These are phyloP conservation scores for Australoheros facetus DNA, from an alignment of 2,797 vertebrate species.

Conservation along the genomic window DNA sequence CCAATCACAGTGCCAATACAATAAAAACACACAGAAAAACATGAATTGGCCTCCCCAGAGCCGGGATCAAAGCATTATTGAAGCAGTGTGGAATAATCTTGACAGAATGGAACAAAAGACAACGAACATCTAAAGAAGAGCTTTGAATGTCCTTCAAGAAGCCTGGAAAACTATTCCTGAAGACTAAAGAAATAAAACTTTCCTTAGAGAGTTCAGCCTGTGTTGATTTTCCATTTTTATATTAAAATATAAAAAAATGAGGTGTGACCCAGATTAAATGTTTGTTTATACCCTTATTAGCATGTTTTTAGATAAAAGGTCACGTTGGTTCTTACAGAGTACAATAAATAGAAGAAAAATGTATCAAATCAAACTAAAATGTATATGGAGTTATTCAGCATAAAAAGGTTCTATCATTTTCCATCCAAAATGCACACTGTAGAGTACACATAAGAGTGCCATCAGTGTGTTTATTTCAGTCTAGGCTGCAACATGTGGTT, in stretches of 20 bases:
- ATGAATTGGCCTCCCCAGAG: not conserved
- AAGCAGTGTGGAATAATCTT: too few species aligned
- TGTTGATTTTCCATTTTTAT: not conserved
- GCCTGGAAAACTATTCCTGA: not conserved
- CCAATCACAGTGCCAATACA: not conserved
- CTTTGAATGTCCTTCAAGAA: not conserved
- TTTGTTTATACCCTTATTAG: rapidly evolving
- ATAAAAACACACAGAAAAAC: not conserved
- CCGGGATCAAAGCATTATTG: not conserved
- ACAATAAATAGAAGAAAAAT: not conserved
- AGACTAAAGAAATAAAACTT: not conserved
- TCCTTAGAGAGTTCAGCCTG: not conserved
- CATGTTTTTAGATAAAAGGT: not conserved
- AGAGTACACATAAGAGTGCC: too few species aligned
- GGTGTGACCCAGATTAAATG: not conserved
- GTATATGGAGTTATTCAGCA: not conserved
- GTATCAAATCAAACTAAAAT: not conserved
- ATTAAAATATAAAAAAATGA: not conserved
- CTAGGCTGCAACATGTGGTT: rapidly evolving
- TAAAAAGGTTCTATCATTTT: too few species aligned
- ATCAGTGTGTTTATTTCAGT: not conserved
- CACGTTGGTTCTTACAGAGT: not conserved
- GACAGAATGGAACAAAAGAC: not conserved
- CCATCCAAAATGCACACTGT: too few species aligned
- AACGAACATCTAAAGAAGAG: not conserved